These are phyloP conservation scores for Parazoanthus darwini DNA, from an alignment of 92 coral and sea anemone genomes.

Conservation along the genomic window DNA sequence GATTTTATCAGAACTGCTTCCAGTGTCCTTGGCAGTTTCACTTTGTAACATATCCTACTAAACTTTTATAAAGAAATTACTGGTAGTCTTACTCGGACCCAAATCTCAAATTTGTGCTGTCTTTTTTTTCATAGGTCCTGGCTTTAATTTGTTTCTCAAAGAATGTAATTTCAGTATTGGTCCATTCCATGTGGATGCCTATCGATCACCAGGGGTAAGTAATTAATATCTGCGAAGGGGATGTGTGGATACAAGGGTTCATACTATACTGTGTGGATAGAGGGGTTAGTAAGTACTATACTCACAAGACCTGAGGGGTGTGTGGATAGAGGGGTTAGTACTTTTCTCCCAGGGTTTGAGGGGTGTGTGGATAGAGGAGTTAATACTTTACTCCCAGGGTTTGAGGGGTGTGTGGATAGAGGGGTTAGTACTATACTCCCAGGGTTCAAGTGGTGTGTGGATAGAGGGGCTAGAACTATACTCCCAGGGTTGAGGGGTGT, in stretches of 20 bases:
- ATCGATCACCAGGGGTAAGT: slow-evolving; percentile 95
- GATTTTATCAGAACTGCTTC: background rate
- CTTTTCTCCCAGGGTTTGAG: background rate
- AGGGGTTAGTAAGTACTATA: background rate
- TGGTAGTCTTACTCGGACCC: background rate
- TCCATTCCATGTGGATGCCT: slow-evolving; percentile 79
- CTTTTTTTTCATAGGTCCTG: slow-evolving; percentile 72
- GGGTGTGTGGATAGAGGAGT: background rate
- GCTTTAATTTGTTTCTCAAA: slow-evolving; percentile 74
- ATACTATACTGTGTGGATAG: background rate
- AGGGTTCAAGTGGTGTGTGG: background rate
- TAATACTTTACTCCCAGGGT: background rate
- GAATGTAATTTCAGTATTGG: slow-evolving; percentile 78
- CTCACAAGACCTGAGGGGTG: background rate
- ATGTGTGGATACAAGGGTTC: background rate
- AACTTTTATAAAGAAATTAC: background rate
- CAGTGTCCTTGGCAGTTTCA: background rate
- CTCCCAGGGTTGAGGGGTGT: background rate
- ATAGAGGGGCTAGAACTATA: background rate
- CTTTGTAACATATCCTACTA: no score
- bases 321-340: background rate
- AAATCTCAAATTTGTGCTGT: background rate
- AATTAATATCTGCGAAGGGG: no score
- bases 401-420: background rate
- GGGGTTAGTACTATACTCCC: background rate